These are phyloP conservation scores for Choristoneura rosaceana DNA, from an alignment of 2,888 invertebrate genomes.

Conservation along the genomic window DNA sequence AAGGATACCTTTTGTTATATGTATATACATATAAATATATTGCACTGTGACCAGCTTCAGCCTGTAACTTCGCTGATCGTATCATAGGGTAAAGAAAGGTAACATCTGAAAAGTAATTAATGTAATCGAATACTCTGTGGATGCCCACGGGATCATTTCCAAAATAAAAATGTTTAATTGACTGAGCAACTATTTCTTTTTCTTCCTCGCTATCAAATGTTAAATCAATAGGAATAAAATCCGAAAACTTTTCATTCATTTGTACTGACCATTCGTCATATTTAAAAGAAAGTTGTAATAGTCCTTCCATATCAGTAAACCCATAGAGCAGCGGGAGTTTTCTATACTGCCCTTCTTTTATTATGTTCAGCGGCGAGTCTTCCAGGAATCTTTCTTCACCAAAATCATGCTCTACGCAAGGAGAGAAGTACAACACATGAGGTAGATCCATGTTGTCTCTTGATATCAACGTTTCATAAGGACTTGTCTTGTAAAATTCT, in stretches of 20 bases:
- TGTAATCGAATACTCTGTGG: slow-evolving; percentile 4
- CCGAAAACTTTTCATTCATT: slow-evolving; percentile 19
- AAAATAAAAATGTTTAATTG: slow-evolving; percentile 15
- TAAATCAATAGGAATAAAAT: slow-evolving; percentile 9
- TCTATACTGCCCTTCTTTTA: slow-evolving; percentile 28
- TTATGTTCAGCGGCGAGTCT: slow-evolving; percentile 31
- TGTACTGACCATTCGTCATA: not conserved
- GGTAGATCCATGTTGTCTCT: not conserved
- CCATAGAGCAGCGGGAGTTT: slow-evolving; percentile 38
- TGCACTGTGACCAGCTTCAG: slow-evolving; percentile 1
- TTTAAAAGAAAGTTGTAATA: not conserved
- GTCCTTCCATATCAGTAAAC: slow-evolving; percentile 39
- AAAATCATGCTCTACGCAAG: slow-evolving; percentile 5
- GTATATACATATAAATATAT: slow-evolving; percentile 15
- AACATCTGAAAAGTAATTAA: slow-evolving; percentile 13
- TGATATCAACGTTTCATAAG: not conserved
- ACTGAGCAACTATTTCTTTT: not conserved
- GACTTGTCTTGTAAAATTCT: slow-evolving; percentile 15
- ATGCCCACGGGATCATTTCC: not conserved
- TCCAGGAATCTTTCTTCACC: not conserved
- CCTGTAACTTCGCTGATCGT: slow-evolving; percentile 4
- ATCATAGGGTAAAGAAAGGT: slow-evolving; percentile 9
- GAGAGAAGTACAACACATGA: slow-evolving; percentile 1
- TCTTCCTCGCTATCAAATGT: slow-evolving; percentile 1
- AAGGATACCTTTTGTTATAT: slow-evolving; percentile 9